Evolutionary conservation across 2,113 vertebrate species (phyloP), one percentile per base, ranked within the genome.

Genomic region (Syngnathus typhle): DNA sequence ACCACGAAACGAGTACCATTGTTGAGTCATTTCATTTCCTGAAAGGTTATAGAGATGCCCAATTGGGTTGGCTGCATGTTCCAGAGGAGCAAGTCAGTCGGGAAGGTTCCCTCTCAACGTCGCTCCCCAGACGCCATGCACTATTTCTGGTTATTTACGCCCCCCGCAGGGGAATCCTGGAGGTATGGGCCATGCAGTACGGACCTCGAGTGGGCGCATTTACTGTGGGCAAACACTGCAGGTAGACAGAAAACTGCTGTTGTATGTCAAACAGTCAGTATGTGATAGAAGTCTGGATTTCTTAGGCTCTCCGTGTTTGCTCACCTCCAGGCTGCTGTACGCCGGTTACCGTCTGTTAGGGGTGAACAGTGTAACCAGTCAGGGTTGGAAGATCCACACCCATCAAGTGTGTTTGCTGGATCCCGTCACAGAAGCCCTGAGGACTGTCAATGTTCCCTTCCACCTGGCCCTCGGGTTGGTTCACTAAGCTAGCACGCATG

Each of bases 271-370:
- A 7, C 8, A 2, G 0, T 4, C 4, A 27, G 27, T 58, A 27
- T 12, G 12, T 32, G 54, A 15, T 27, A 6, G 4, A 13, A 27
- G 11, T 55, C 21, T 55, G 52, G 21, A 54, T 60, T 38, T 36
- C 18, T 38, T 18, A 38, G 9, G 13, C 36, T 64, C 13, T 11
- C 4, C 1, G 18, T 63, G 56, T 70, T 10, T 54, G 5, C 46
- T 7, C 19, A 15, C 36, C 68, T 86, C 60, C 81, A 98, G 97
- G 77, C 82, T 99, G 75, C 78, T 98, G 71, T 98, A 97, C 79
- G 93, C 95, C 67, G 97, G 97, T 62, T 98, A 98, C 86, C 95
- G 93, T 87, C 94, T 99, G 84, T 98, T 99, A 95, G 97, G 97
- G 46, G 89, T 98, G 72, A 99, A 98, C 88, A 98, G 96, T n/a